Evolutionary conservation across 2,888 invertebrate species (phyloP).

Genomic region (Leistus spinibarbis): DNA sequence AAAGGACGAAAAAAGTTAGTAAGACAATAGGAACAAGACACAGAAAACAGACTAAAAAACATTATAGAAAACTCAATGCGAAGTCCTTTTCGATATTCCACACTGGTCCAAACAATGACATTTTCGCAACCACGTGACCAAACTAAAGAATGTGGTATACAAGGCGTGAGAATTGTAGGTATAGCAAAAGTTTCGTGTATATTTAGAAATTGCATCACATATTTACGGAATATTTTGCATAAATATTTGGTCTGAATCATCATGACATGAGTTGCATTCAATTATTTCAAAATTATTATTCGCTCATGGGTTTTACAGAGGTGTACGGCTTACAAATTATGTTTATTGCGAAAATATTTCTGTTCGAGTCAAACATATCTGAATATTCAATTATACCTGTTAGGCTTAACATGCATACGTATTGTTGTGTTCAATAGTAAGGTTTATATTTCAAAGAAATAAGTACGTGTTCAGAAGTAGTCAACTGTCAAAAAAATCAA

Average conservation of each 20-base stretch:
- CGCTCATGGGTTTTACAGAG: background rate
- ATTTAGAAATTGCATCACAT: constrained; percentile 30
- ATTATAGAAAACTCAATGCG: constrained; percentile 2
- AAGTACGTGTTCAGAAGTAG: background rate
- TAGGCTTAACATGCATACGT: no score
- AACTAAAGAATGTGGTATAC: constrained; percentile 23
- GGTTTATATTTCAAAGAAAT: no score
- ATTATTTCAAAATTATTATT: background rate
- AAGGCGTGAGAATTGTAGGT: constrained; percentile 19
- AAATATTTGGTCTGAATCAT: constrained; percentile 2
- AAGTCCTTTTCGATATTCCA: constrained; percentile 29
- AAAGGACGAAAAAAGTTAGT: constrained; percentile 27
- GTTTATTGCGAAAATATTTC: background rate
- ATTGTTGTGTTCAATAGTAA: no score
- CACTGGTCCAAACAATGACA: constrained; percentile 31
- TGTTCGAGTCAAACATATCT: background rate
- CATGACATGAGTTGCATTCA: background rate
- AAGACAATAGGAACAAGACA: constrained; percentile 7
- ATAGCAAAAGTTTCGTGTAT: constrained; percentile 1
- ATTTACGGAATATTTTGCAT: constrained; percentile 7
- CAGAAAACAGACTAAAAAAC: background rate
- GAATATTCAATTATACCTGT: background rate
- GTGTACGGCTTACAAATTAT: background rate
- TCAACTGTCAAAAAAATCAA: background rate
- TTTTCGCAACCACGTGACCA: constrained; percentile 28